Percentiles rank a stretch among this genome's conserved stretches.
Conservation (phyloP, 1,140 invertebrate species). For the Dendroctonus ponderosae region DNA sequence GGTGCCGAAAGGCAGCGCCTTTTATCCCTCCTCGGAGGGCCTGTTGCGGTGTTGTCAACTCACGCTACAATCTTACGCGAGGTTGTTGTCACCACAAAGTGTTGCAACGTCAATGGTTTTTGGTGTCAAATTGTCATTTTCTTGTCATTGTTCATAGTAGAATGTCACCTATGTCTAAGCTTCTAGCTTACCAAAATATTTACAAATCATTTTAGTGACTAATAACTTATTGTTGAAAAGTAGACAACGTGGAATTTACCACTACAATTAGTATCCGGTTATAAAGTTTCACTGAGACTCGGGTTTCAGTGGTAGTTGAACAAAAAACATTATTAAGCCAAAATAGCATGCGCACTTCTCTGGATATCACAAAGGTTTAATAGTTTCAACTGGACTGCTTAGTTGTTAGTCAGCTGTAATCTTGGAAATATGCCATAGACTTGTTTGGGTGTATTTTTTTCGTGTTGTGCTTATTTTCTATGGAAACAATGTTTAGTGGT, state of each 20-base stretch:
- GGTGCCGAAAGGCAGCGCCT: no score
- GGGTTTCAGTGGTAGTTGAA: neutral
- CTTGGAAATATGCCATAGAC: slow-evolving; percentile 35
- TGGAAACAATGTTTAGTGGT: slow-evolving; percentile 36
- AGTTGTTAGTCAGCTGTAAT: slow-evolving; percentile 37
- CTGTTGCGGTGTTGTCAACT: no score
- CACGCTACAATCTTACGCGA: no score
- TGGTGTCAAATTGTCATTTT: no score
- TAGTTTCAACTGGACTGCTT: slow-evolving; percentile 23
- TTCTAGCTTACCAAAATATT: neutral
- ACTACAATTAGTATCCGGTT: neutral
- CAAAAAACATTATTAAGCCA: slow-evolving; percentile 20
- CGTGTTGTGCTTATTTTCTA: slow-evolving; percentile 31
- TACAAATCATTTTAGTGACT: neutral
- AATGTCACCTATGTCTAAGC: neutral
- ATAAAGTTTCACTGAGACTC: neutral
- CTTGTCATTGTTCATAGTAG: no score
- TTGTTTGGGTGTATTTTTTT: slow-evolving; percentile 35
- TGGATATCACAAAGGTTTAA: slow-evolving; percentile 29
- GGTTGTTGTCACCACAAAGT: no score
- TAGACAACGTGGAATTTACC: neutral
- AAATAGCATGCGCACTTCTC: slow-evolving; percentile 31
- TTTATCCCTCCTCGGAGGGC: no score
- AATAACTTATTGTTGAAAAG: neutral
- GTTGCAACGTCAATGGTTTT: no score